A percentile compares a stretch with the other conserved stretches of the same genome.
These are phyloP conservation scores for Seladonia tumulorum DNA, from an alignment of 2,888 invertebrate genomes.

Conservation along the genomic window DNA sequence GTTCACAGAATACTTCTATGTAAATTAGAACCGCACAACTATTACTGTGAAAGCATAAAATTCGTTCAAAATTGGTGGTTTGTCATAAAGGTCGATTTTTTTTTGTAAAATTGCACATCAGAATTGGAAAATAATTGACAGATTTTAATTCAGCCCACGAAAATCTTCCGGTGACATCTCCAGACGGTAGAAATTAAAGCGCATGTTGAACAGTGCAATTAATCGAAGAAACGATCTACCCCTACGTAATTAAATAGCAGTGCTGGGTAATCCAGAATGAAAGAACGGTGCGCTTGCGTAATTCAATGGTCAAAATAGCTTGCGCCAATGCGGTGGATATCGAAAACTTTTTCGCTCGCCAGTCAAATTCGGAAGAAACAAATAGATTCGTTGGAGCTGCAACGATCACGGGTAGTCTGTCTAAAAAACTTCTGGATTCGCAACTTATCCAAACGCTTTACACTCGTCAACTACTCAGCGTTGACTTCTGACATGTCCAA, in stretches of 20 bases:
- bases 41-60: background rate
- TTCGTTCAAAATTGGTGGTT: background rate
- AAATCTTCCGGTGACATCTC: background rate
- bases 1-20: background rate
- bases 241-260: conserved; percentile 41
- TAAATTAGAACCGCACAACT: background rate
- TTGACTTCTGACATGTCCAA: background rate
- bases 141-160: background rate
- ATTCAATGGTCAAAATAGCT: conserved; percentile 9
- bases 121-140: background rate
- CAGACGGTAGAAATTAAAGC: background rate
- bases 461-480: background rate
- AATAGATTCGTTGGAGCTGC: conserved; percentile 16
- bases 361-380: background rate
- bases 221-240: conserved; percentile 41
- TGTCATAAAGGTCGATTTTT: background rate
- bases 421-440: background rate
- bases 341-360: background rate
- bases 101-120: background rate
- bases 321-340: conserved; percentile 13
- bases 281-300: conserved; percentile 15
- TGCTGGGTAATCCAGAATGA: conserved; percentile 31
- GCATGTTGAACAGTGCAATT: background rate
- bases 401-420: background rate
- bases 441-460: conserved; percentile 3